Evolutionary conservation across 2,797 vertebrate genomes (phyloP).

Genomic region (Gymnocypris eckloni): DNA sequence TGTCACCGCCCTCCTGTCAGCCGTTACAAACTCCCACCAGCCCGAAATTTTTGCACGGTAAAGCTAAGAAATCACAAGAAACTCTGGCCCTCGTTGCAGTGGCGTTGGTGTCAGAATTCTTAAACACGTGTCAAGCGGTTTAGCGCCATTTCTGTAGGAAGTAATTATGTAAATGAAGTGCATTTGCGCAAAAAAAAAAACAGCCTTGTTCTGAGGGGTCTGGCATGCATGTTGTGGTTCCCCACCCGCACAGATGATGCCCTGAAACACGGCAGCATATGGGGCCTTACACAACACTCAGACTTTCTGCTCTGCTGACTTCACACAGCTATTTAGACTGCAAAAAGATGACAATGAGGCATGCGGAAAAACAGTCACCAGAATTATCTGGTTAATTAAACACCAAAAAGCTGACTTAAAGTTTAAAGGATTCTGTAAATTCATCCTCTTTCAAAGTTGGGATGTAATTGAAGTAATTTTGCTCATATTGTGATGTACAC

Average conservation of each 20-base stretch:
- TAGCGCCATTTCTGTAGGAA: not conserved
- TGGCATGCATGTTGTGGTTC: conserved; percentile 57
- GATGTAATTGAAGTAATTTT: not conserved
- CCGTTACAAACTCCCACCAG: conserved; percentile 16
- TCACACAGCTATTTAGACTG: conserved; percentile 57
- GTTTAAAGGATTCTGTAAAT: not conserved
- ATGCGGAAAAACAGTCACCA: not conserved
- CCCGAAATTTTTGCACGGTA: not conserved
- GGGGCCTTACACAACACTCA: conserved; percentile 55
- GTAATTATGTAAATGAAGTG: conserved; percentile 69
- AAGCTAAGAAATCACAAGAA: conserved; percentile 43
- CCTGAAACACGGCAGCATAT: conserved; percentile 59
- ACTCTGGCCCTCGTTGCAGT: not conserved
- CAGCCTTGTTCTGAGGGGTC: conserved; percentile 28
- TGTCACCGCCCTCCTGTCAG: conserved; percentile 54
- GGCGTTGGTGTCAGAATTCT: not conserved
- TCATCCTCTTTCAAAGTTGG: not conserved
- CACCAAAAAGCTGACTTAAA: not conserved
- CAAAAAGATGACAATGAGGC: conserved; percentile 36
- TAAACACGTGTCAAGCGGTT: not conserved
- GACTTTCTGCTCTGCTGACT: conserved; percentile 32
- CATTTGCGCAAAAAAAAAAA: not conserved
- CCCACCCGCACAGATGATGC: conserved; percentile 59
- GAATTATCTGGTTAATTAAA: not conserved
- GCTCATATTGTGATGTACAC: not conserved